These are phyloP conservation scores for Cyanoramphus novaezelandiae DNA, from an alignment of 2,113 vertebrate genomes.

Conservation along the genomic window DNA sequence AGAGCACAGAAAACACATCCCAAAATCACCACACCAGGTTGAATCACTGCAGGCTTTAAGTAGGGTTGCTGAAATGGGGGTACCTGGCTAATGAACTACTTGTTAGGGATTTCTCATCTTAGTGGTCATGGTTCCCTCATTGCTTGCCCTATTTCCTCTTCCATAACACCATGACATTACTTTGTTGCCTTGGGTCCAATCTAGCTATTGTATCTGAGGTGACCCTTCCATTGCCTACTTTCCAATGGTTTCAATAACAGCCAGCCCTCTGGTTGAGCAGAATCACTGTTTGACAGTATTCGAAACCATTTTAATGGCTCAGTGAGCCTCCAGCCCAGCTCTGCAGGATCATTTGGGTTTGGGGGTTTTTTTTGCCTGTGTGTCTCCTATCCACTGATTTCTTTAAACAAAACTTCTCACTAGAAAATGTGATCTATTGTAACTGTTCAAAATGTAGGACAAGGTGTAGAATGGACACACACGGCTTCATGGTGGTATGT, in stretches of 20 bases:
- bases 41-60: background rate
- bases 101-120: background rate
- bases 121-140: background rate
- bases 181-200: background rate
- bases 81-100: background rate
- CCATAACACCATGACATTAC: background rate
- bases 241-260: background rate
- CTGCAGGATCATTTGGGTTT: background rate
- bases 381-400: background rate
- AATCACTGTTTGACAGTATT: background rate
- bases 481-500: accelerated
- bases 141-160: background rate
- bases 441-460: background rate
- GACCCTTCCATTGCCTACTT: background rate
- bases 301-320: background rate
- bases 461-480: background rate
- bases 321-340: background rate
- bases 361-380: background rate
- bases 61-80: background rate
- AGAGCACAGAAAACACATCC: background rate
- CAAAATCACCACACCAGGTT: background rate
- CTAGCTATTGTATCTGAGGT: background rate
- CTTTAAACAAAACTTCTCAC: background rate
- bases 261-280: background rate
- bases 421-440: background rate